Evolutionary conservation across 1,140 invertebrate species (phyloP), one percentile per base, ranked within the genome.

Genomic region (Drosophila jambulina): DNA sequence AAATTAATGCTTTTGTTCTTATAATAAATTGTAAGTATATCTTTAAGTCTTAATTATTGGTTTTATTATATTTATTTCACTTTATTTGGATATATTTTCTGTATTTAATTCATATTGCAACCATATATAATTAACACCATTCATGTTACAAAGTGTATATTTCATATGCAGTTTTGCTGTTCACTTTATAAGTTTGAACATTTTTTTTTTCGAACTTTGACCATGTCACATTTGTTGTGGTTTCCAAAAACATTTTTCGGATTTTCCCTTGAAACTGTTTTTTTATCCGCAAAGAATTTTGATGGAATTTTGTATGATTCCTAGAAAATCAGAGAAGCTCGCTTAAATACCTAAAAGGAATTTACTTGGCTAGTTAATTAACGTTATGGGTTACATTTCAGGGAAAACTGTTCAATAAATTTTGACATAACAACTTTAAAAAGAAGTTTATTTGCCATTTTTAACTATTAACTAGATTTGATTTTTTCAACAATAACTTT

Each of bases 171-270:
- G 23, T 58, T 63, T 34, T 59, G 21, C 36, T 46, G 23, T 42
- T 48, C 46, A n/a, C 13, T 34, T 53, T 42, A 38, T 34, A 68
- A 21, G 65, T 42, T 57, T 56, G n/a, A 70, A 34, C 12, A 48
- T 69, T 64, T 49, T n/a, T 6, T 21, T 49, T 45, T 67, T 38
- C 3, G 6, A 9, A n/a, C 12, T 36, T 48, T 2, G 34, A n/a
- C 19, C 23, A 21, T 65, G 54, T 61, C 58, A 53, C 42, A 54
- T 60, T 70, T 64, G 42, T 57, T 65, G 78, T 61, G 74, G 60
- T 42, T 60, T 77, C 25, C 23, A 29, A 45, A 43, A 36, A 67
- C 32, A 56, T 70, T 64, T 59, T 59, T 71, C 10, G 29, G 62
- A 9, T 29, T 36, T 36, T 43, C 10, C 19, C 8, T 25, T 6